These are phyloP conservation scores for Lypha dubia DNA, from an alignment of 2,888 invertebrate species.

Conservation along the genomic window DNA sequence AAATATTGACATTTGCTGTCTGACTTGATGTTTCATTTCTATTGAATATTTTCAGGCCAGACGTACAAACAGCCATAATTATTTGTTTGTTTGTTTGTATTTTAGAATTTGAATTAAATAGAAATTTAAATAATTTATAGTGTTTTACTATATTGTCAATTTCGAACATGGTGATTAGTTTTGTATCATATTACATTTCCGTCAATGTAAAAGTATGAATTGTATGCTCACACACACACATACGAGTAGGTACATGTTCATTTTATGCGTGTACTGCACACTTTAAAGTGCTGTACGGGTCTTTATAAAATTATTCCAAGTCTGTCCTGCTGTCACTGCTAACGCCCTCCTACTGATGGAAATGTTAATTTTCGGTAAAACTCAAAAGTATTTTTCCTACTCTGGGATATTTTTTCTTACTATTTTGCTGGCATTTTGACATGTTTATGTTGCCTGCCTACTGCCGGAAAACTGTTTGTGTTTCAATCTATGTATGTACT, in stretches of 20 bases:
- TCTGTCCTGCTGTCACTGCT: constrained; percentile 35
- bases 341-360: constrained; percentile 35
- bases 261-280: constrained; percentile 14
- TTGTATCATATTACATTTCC: constrained; percentile 68
- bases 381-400: constrained; percentile 29
- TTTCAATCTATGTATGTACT: constrained; percentile 12
- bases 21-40: constrained; percentile 44
- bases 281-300: constrained; percentile 5
- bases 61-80: no score
- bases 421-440: constrained; percentile 43
- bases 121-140: constrained; percentile 63
- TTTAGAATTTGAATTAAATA: constrained; percentile 49
- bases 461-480: constrained; percentile 54
- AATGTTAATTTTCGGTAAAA: constrained; percentile 55
- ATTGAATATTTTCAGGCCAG: constrained; percentile 9
- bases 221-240: no score
- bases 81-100: no score
- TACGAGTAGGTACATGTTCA: constrained; percentile 17
- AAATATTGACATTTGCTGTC: constrained; percentile 68
- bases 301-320: constrained; percentile 27
- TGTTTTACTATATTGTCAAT: constrained; percentile 34
- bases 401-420: not conserved
- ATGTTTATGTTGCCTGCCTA: constrained; percentile 64
- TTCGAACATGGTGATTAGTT: constrained; percentile 65
- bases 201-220: constrained; percentile 30